Evolutionary conservation across 2,113 vertebrate genomes (phyloP).

Genomic region (Cranoglanis bouderius): DNA sequence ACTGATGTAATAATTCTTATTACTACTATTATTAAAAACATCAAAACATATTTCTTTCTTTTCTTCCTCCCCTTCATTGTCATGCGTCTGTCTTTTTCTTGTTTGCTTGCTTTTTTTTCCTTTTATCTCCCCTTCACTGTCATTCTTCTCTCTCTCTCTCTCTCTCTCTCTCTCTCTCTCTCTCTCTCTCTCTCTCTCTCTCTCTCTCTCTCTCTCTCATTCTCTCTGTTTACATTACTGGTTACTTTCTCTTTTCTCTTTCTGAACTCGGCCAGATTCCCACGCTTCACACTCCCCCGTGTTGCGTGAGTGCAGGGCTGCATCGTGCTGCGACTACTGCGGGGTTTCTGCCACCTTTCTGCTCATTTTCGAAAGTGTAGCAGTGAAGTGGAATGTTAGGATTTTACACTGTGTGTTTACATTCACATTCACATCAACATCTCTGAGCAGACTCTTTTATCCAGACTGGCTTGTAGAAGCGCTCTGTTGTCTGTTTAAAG

Average conservation of each 20-base stretch:
- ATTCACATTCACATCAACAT: no score
- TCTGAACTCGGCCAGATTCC: background rate
- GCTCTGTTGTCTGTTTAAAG: background rate
- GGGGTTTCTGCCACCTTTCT: background rate
- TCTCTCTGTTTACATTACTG: no score
- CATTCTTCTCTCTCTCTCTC: background rate
- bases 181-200: background rate
- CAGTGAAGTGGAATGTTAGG: no score
- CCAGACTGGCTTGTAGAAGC: background rate
- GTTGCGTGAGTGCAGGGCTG: background rate
- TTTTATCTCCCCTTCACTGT: no score
- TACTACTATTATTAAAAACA: no score
- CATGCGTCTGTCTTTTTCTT: background rate
- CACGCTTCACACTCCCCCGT: background rate
- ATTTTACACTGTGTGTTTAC: no score
- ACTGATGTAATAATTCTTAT: no score
- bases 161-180: background rate
- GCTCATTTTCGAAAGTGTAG: background rate
- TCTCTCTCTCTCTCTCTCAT: no score
- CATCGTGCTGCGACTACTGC: background rate
- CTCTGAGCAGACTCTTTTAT: no score
- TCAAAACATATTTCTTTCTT: background rate
- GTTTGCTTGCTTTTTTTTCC: background rate
- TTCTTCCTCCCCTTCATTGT: no score
- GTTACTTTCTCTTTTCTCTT: background rate